phyloP scores from a whole-genome alignment of 2,797 vertebrate genomes.

The Mionectes olivaceus region DNA sequence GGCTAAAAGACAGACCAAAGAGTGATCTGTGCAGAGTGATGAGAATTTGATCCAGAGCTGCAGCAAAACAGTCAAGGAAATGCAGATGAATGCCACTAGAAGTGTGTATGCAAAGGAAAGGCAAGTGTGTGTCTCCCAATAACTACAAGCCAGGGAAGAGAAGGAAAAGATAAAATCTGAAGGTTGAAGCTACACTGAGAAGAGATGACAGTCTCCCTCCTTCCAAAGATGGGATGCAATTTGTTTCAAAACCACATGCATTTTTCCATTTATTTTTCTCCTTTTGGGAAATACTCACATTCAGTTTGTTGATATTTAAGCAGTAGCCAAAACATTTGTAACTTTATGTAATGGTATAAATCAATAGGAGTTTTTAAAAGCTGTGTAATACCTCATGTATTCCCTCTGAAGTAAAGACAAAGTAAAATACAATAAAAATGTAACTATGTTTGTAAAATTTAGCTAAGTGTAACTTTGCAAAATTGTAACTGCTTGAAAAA shows the following conservation, averaged over 20 bases:
- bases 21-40: neutral
- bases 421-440: too few species aligned
- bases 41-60: constrained; percentile 26
- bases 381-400: neutral
- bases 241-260: neutral
- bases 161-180: neutral
- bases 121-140: neutral
- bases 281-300: neutral
- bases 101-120: neutral
- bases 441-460: too few species aligned
- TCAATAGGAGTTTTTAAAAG: neutral
- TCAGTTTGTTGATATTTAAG: neutral
- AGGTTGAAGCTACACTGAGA: neutral
- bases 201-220: neutral
- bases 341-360: neutral
- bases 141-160: neutral
- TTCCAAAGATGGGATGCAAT: neutral
- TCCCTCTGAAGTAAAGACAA: neutral
- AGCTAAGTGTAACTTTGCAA: too few species aligned
- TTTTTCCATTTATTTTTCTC: neutral
- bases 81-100: neutral
- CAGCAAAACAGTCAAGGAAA: neutral
- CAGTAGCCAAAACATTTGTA: neutral
- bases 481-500: too few species aligned
- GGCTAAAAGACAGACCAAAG: neutral